Evolutionary conservation across 2,888 invertebrate genomes (phyloP).

Genomic region (Pyralis farinalis): DNA sequence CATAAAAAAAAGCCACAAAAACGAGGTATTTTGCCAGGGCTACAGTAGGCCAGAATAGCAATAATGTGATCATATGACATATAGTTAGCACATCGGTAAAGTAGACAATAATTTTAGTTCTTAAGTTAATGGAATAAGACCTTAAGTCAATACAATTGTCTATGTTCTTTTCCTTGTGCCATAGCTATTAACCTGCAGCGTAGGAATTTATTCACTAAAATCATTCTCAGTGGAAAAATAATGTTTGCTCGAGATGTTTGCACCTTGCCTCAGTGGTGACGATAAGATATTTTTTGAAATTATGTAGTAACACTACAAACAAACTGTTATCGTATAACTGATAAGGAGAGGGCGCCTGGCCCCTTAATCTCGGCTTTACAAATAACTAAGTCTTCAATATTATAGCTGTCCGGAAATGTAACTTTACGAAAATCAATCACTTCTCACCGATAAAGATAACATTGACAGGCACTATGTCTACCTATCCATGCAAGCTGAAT

Average conservation of each 20-base stretch:
- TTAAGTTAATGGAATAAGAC: too few relatives aligned
- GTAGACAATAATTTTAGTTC: too few relatives aligned
- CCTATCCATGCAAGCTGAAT: constrained; percentile 9
- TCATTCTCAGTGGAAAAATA: constrained; percentile 17
- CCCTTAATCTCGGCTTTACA: constrained; percentile 46
- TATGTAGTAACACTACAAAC: constrained; percentile 44
- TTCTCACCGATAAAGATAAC: constrained; percentile 52
- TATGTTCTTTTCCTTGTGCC: too few relatives aligned
- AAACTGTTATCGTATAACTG: constrained; percentile 45
- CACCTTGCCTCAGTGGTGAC: constrained; percentile 41
- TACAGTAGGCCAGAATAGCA: too few relatives aligned
- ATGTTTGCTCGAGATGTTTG: constrained; percentile 57
- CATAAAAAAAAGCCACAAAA: too few relatives aligned
- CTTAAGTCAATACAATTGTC: too few relatives aligned
- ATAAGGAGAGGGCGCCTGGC: constrained; percentile 44
- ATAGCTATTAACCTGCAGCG: constrained; percentile 2
- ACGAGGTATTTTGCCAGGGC: too few relatives aligned
- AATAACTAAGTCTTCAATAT: constrained; percentile 46
- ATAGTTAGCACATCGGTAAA: too few relatives aligned
- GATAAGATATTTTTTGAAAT: constrained; percentile 70
- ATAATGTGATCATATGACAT: too few relatives aligned
- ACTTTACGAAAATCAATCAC: constrained; percentile 51
- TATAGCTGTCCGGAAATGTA: constrained; percentile 32
- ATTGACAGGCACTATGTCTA: constrained; percentile 30
- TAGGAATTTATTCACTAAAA: constrained; percentile 7